Percentiles rank a stretch among this genome's conserved stretches.
These are phyloP conservation scores for Formicarius rufipectus DNA, from an alignment of 2,113 vertebrate genomes.

Conservation along the genomic window DNA sequence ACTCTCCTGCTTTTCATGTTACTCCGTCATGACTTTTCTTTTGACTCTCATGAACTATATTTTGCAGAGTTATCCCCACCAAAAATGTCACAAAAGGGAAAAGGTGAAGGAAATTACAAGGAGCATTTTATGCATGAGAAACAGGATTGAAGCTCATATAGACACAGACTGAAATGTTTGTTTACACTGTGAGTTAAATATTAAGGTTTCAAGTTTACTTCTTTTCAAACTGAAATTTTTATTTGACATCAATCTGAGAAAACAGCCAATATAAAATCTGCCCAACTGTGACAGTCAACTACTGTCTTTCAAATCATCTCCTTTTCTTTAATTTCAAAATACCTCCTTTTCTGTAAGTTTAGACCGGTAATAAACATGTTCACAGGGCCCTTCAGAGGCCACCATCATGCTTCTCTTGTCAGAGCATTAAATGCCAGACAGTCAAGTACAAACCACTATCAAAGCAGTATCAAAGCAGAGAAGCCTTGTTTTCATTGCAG, in stretches of 20 bases:
- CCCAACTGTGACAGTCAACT: background rate
- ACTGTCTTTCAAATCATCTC: background rate
- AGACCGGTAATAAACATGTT: background rate
- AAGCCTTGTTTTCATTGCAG: background rate
- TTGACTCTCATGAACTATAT: background rate
- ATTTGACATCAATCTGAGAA: background rate
- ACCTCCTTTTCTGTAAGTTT: background rate
- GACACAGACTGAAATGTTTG: background rate
- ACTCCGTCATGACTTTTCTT: rapidly evolving
- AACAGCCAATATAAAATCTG: background rate
- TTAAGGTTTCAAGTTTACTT: background rate
- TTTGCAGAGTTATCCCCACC: background rate
- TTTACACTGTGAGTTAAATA: background rate
- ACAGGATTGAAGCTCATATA: background rate
- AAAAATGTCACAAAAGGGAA: background rate
- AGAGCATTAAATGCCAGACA: background rate
- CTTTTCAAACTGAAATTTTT: background rate
- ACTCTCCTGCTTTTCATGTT: background rate
- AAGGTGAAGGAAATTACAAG: background rate
- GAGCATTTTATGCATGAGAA: background rate
- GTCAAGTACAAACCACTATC: background rate
- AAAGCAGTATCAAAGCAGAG: background rate
- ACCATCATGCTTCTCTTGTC: background rate
- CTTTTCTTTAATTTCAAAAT: background rate
- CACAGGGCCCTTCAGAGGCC: background rate